Conservation (phyloP, 2,113 vertebrate genomes). For the Protobothrops flavoviridis region DNA sequence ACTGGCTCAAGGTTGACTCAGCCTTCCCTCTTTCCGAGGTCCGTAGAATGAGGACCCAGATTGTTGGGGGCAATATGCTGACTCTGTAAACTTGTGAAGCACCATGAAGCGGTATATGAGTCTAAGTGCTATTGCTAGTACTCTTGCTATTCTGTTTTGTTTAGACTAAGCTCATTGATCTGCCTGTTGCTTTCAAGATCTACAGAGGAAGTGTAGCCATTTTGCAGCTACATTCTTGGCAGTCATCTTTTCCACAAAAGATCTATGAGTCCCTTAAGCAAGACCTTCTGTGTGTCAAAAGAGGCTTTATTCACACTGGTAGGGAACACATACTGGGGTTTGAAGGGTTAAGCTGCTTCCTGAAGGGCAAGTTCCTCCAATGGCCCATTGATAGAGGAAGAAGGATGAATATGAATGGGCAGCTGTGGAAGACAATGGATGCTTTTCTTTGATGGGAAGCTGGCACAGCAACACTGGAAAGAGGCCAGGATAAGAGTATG, state of each 20-base stretch:
- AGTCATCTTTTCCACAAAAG: neutral
- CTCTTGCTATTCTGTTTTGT: neutral
- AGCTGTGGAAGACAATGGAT: neutral
- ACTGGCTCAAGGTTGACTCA: neutral
- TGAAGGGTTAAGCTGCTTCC: constrained; percentile 5
- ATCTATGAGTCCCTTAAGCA: neutral
- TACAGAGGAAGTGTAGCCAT: neutral
- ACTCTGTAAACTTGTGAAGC: neutral
- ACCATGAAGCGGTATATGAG: neutral
- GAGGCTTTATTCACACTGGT: neutral
- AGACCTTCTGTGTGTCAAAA: neutral
- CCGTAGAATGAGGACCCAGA: neutral
- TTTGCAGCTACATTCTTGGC: no score
- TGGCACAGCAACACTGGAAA: neutral
- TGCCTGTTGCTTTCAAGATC: neutral
- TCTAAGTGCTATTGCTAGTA: neutral
- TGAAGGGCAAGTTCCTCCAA: neutral
- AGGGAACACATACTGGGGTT: neutral
- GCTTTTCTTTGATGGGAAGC: neutral
- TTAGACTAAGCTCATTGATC: neutral
- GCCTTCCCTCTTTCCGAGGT: neutral
- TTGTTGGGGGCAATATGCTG: neutral
- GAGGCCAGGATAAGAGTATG: neutral
- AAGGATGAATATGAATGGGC: neutral
- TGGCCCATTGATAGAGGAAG: neutral